Base-by-base conservation (phyloP, 2,888 invertebrate species). In the Branchipolynoe longqiensis region DNA sequence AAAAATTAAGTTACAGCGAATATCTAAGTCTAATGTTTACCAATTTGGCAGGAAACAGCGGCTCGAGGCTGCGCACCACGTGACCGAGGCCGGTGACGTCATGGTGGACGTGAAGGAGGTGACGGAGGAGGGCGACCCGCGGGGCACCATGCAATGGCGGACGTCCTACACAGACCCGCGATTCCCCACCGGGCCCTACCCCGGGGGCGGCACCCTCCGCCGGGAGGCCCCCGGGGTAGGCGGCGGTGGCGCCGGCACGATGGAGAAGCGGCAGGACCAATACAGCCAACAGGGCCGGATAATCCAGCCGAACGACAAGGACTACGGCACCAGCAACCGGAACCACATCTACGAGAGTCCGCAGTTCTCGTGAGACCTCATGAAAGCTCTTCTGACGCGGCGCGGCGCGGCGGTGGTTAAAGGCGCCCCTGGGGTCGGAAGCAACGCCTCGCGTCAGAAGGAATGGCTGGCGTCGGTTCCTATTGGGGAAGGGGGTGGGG, bases 261-360 rank as follows among this genome's bases (percentile, higher is more conserved):
- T 69, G 69, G 69, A 69, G 36, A 69, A 69, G 18, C 69, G 69
- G 22, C 3, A 33, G 2, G 69, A 69, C 3, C 69, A 69, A 38
- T 69, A 69, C 69, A 69, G 69, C 36, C 69, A 69, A n/a, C 69
- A 69, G 38, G 69, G 69, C 38, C 33, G 69, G 4, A 69, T 69
- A 18, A 69, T 69, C 69, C 38, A 33, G 4, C 69, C 69, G 36
- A 69, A 69, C 69, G 69, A 69, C 6, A 69, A 69, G 69, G 69
- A 69, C 38, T 69, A 69, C 69, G 69, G 69, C 69, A 69, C 69
- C 33, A 69, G 38, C 69, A 69, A 69, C 69, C 1, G 69, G 69
- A 69, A 69, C 69, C 84, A 84, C 74, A 54, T 84, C 31, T 84
- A 84, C 58, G 84, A 84, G 84, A 84, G 74, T 33, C 73, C 84